Evolutionary conservation across 2,113 vertebrate species (phyloP).

Genomic region (Martes martes): DNA sequence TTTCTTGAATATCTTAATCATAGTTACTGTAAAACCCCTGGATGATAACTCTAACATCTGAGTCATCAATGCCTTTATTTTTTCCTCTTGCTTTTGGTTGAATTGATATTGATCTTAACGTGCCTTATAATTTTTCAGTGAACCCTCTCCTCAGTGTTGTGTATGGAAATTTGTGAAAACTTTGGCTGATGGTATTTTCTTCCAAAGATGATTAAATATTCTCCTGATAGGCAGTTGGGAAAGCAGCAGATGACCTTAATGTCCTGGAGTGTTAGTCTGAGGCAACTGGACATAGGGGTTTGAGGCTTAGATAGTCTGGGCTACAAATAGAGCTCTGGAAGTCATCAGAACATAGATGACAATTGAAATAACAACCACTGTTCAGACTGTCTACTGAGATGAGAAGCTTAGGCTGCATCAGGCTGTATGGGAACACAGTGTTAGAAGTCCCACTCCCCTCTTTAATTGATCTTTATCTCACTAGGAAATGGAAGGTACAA

Average conservation of each 20-base stretch:
- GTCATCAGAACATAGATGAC: not conserved
- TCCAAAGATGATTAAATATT: not conserved
- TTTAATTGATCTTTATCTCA: not conserved
- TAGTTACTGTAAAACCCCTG: not conserved
- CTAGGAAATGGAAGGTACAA: not conserved
- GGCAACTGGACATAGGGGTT: not conserved
- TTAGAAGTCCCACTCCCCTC: not conserved
- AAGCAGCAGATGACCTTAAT: not conserved
- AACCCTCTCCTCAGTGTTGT: not conserved
- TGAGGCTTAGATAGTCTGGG: not conserved
- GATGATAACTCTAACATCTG: not conserved
- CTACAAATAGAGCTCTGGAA: not conserved
- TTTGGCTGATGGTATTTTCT: not conserved
- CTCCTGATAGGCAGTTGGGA: not conserved
- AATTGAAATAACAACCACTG: not conserved
- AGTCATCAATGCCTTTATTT: not conserved
- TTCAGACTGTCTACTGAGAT: not conserved
- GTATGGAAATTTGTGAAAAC: not conserved
- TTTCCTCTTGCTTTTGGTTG: not conserved
- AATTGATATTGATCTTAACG: not conserved
- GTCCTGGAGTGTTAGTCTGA: not conserved
- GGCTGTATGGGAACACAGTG: not conserved
- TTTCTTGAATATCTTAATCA: not conserved
- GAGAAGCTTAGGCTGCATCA: not conserved
- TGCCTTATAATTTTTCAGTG: not conserved